Base-by-base conservation (phyloP, 2,797 vertebrate genomes). In the Tangara arthus region DNA sequence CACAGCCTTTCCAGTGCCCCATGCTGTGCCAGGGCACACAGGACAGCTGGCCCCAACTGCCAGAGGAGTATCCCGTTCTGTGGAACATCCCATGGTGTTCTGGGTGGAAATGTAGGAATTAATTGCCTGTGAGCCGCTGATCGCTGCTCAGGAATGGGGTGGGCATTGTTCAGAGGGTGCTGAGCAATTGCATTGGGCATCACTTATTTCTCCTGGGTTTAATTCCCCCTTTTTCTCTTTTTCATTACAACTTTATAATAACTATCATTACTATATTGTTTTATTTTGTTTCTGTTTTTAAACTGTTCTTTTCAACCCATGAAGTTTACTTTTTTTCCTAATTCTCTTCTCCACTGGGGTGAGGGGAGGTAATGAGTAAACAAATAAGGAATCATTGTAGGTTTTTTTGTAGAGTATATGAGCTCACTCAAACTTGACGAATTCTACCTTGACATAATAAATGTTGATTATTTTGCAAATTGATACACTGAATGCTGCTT, bases 141-240 rank as follows among this genome's bases (percentile, higher is more conserved):
- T 64, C 1, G 2, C 26, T 71, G 30, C 59, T 35, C 1, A 0
- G 52, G 46, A 11, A 5, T 0, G 3, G 80, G 15, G 3, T 53
- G 46, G 26, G 22, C 13, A 27, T 59, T 4, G 5, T 15, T 65
- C n/a, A 32, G 28, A 70, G 42, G 5, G 15, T 46, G 57, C 44
- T 77, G n/a, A 41, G 18, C 44, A 89, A 8, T 46, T 34, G 37
- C 16, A 5, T 11, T 63, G 28, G 18, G 42, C 8, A 9, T 41
- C 26, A 12, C 57, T 77, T 59, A 12, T 52, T 78, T 64, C 34
- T 57, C 8, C 21, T 34, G 37, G 12, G 7, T 23, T 83, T 34
- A 64, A 39, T 57, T 82, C 16, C 15, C 18, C 24, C 37, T 56
- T n/a, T 46, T 50, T 12, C n/a, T 59, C 53, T 24, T 68, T 50